Evolutionary conservation across 2,888 invertebrate genomes (phyloP), one percentile per base, ranked within the genome.

Genomic region (Mayetiola destructor): DNA sequence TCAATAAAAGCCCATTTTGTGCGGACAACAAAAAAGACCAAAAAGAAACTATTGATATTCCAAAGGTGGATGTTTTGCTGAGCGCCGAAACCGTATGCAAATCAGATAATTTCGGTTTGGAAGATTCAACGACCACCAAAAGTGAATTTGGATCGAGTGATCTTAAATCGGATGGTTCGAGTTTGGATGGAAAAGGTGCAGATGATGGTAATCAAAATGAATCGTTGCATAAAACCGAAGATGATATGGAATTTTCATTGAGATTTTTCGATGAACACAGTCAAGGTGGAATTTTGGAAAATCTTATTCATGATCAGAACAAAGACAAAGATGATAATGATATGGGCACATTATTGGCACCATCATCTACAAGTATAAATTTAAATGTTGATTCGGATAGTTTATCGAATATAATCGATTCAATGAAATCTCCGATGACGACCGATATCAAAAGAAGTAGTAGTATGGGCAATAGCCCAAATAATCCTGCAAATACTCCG

Each of bases 201-300:
- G 48, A 48, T 27, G 27, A 14, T 14, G 3, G 37, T 4, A 37
- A 9, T 12, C 37, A 48, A 27, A 6, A 27, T 48, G 48, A 48
- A 21, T 21, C 40, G 14, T 10, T 23, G 5, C 27, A 27, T n/a
- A 48, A 48, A 27, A 48, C 48, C n/a, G 48, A 27, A n/a, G 48
- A 48, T 27, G 48, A 48, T 27, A 48, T 42, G 42, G 42, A 27
- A 27, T 48, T 48, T 48, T 23, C 48, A 27, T 12, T 42, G 42
- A 21, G 23, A 23, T 48, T 48, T 48, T 48, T 48, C 23, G 48
- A 48, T 27, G 48, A 48, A 2, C 48, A 23, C 27, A 48, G 48
- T 16, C 48, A 48, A 27, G 27, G 48, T n/a, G 48, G 48, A 8
- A 48, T 48, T 48, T 48, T 48, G 48, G 48, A 27, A 48, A 48